Evolutionary conservation across 2,888 invertebrate genomes (phyloP), one percentile per base, ranked within the genome.

Genomic region (Diplazon laetatorius): DNA sequence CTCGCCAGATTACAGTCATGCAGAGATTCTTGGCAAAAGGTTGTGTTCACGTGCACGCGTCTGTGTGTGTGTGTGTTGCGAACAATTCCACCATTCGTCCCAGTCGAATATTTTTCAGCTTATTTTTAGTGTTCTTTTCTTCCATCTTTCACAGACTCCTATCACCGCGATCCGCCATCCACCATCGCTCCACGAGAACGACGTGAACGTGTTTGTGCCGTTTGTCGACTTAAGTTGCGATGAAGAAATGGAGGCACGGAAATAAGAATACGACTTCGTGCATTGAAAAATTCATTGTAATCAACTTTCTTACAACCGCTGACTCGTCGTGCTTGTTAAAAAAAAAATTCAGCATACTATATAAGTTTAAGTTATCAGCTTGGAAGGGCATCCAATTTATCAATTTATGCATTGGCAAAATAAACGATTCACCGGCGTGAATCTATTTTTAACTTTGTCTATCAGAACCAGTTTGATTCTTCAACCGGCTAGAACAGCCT

Each of bases 141-240:
- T n/a, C n/a, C n/a, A 35, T 75, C 35, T 50, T 62, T 65, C 46
- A 60, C 70, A 74, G 62, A 78, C 78, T 62, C 59, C 71, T 79
- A 76, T 82, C 81, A 82, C 83, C 81, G 76, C 35, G 55, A 30
- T 55, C 62, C 80, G 81, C 77, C 72, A 86, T 85, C 84, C 85
- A 84, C 82, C 81, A 81, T 73, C 78, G 82, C 79, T 63, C 48
- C 73, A 22, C 57, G 52, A 66, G 42, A 68, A 79, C 82, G 80
- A 80, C 85, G 87, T 86, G 87, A 87, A 87, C 65, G 86, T 87
- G 86, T 85, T 85, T 82, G 81, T 83, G 81, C 78, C 83, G 84
- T 85, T 85, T 85, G 86, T 87, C 84, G 86, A 84, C 85, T 86
- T 78, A 52, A 70, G 65, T 12, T 12, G 65, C 39, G n/a, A 42